Base-by-base conservation (phyloP, 1,140 invertebrate species). In the Drosophila ficusphila region DNA sequence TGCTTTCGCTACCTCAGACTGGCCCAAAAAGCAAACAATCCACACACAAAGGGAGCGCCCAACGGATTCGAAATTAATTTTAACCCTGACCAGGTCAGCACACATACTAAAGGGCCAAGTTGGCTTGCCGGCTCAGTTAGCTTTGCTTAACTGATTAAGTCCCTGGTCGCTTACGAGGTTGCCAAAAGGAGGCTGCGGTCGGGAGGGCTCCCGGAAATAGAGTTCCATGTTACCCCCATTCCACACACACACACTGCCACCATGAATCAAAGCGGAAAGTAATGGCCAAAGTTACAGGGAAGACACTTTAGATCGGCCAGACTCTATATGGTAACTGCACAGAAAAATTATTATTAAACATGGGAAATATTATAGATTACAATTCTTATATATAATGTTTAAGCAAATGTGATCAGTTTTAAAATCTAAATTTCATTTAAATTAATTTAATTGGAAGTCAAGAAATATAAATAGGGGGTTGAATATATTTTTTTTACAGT, bases 101-200 rank as follows among this genome's bases (percentile, higher is more conserved):
- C 21, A 41, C 23, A 27, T 4, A 19, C 18, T 3, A 39, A 51
- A 14, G 27, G n/a, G 23, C 57, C 57, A 25, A 54, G 31, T 25
- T 62, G n/a, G 41, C 39, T 18, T 16, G 29, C 23, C 31, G 25
- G 23, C 29, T 64, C 54, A 46, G 61, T 67, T 68, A 23, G 46
- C 64, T 68, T 68, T 68, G 64, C 64, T 67, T 67, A 68, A 68
- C 64, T 68, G 64, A 68, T 68, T 68, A 68, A 33, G 27, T 52
- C 61, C 60, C 60, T 68, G 58, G 34, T 33, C 11, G 44, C 44
- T 51, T 51, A 16, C n/a, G 41, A 14, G 41, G 47, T 14, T 11
- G 16, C 16, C 39, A 29, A 56, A 57, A 34, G 31, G 29, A 36
- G 46, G 27, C 11, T n/a, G 4, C 21, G 21, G 18, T 14, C 19